Base-by-base conservation (phyloP, 2,888 invertebrate species). In the Lasius platythorax region DNA sequence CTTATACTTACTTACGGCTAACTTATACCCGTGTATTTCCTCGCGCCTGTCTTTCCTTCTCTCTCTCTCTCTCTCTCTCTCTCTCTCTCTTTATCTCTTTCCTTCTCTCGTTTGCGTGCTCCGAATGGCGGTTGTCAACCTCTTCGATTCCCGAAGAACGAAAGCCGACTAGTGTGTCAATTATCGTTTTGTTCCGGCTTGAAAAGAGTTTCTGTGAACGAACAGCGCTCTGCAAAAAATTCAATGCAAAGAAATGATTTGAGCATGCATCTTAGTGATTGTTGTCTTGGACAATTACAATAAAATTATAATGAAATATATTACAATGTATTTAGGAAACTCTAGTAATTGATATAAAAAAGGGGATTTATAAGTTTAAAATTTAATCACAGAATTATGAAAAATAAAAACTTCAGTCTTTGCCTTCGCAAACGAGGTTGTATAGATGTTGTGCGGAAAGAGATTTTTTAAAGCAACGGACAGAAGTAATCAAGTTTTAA, bases 11-110 rank as follows among this genome's bases (percentile, higher is more conserved):
- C 64, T 56, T 75, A 87, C 86, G 87, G 86, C 88, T 88, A 87
- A 87, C 88, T 88, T 88, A 85, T 83, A 86, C 61, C 73, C 82
- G 84, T 66, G 66, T 61, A 58, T 87, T 85, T 87, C 82, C 82
- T 89, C 85, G 78, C 84, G 84, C 85, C 85, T 84, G 66, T 40
- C 46, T 5, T 23, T 43, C 43, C 33, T 28, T 23, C 43, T 73
- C 30, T 75, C 73, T 9, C 53, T 75, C 50, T 50, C 53, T 18
- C 0, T n/a, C n/a, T 43, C n/a, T 11, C 8, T 64, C 58, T 37
- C 50, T 18, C 0, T n/a, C n/a, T 43, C n/a, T 11, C 8, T 43
- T 40, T 1, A 28, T 11, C 61, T 23, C 23, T 30, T 33, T 46
- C 30, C 40, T n/a, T 43, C 37, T 43, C 33, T 9, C 23, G 46